Base-by-base conservation (phyloP, 2,888 invertebrate species). In the Clitarchus hookeri region DNA sequence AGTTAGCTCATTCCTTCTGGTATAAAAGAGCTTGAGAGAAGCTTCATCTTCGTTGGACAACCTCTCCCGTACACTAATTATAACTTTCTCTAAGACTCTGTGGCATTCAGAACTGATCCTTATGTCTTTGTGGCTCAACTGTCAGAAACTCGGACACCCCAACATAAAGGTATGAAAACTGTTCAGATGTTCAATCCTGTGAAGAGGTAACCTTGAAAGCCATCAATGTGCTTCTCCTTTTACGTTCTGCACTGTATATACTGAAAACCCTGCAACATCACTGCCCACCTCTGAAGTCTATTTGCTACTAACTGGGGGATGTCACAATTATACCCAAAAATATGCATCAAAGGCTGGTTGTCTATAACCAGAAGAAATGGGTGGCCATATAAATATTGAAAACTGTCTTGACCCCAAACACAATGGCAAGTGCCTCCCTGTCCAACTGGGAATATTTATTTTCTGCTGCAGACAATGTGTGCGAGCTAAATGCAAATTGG, bases 341-440 rank as follows among this genome's bases (percentile, higher is more conserved):
- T 90, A 12, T 89, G 88, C 8, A 88, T 88, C 13, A 92, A 87
- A 2, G 92, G 91, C 86, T 91, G 89, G 87, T 91, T n/a, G n/a
- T n/a, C n/a, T n/a, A n/a, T n/a, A n/a, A n/a, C n/a, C n/a, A n/a
- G n/a, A n/a, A n/a, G n/a, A n/a, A n/a, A n/a, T n/a, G n/a, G n/a
- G n/a, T n/a, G n/a, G n/a, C n/a, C n/a, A n/a, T n/a, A n/a, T n/a
- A n/a, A n/a, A n/a, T n/a, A n/a, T n/a, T n/a, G n/a, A n/a, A n/a
- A n/a, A n/a, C n/a, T n/a, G n/a, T n/a, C n/a, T n/a, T n/a, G n/a
- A n/a, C n/a, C n/a, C n/a, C 89, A 85, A 89, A 90, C 65, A 89
- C 85, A 65, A 90, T 88, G 0, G 88, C 88, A 79, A 90, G 88
- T 6, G 89, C 89, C 87, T 90, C 89, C 53, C 88, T 87, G 36